Conservation (phyloP, 2,888 invertebrate species). For the Microctonus aethiopoides region DNA sequence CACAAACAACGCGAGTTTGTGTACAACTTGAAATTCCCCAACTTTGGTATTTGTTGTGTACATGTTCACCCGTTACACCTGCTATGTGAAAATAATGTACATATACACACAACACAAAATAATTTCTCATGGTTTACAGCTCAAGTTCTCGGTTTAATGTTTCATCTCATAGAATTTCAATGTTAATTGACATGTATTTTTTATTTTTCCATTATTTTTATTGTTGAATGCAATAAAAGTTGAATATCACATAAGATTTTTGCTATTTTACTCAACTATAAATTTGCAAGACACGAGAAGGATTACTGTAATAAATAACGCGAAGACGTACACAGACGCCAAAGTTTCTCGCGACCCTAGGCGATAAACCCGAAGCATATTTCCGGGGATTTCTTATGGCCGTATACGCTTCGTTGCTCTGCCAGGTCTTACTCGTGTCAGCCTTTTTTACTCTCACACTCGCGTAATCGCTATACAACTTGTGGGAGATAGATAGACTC, state of each 20-base stretch:
- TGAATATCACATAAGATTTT: neutral
- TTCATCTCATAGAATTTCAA: neutral
- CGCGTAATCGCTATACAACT: neutral
- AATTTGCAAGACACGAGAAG: slow-evolving; percentile 4
- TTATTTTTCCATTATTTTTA: neutral
- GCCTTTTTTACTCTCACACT: neutral
- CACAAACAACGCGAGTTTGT: slow-evolving; percentile 27
- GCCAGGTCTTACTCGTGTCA: slow-evolving; percentile 14
- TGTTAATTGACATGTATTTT: too few species aligned
- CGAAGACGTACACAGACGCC: slow-evolving; percentile 15
- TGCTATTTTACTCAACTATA: neutral
- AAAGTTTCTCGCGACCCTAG: slow-evolving; percentile 14
- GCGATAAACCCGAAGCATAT: slow-evolving; percentile 21
- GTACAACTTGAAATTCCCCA: slow-evolving; percentile 14
- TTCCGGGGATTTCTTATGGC: slow-evolving; percentile 14
- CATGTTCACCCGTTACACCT: neutral
- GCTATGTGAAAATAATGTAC: too few species aligned
- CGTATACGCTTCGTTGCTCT: slow-evolving; percentile 11
- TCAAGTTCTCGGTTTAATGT: neutral
- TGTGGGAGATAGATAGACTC: neutral
- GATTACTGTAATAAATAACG: slow-evolving; percentile 19
- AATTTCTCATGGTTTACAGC: neutral
- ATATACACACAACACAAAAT: too few species aligned
- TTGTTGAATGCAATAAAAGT: neutral
- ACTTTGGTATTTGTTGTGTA: slow-evolving; percentile 29